phyloP scores from a whole-genome alignment of 2,113 vertebrate species.

The Solenodon paradoxus region DNA sequence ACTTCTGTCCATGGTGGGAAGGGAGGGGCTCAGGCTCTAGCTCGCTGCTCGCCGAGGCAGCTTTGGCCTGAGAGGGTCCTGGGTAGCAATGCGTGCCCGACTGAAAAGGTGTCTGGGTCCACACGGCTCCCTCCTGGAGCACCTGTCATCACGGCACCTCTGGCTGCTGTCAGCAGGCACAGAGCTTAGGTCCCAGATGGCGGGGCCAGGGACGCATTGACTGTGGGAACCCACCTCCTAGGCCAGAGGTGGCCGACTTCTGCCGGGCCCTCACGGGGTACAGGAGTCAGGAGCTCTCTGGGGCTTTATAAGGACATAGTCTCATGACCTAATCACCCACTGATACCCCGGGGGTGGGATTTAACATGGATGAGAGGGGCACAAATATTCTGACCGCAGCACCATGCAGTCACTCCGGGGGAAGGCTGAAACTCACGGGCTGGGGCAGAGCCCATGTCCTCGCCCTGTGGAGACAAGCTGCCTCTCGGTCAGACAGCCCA shows the following conservation, averaged over 20 bases:
- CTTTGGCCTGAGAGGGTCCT: no score
- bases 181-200: fast-evolving
- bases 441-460: neutral
- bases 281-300: neutral
- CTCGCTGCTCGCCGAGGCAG: no score
- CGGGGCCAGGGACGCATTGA: no score
- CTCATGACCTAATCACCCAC: neutral
- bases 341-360: neutral
- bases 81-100: no score
- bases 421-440: no score
- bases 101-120: no score
- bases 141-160: no score
- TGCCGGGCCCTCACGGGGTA: neutral
- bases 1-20: no score
- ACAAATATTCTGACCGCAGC: neutral
- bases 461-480: neutral
- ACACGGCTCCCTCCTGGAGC: neutral
- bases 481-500: neutral
- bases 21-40: no score
- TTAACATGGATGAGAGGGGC: no score
- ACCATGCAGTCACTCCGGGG: neutral
- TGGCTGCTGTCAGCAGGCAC: no score
- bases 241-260: neutral
- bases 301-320: neutral
- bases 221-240: neutral